phyloP scores from a whole-genome alignment of 2,113 vertebrate species.

The Rynchops niger region DNA sequence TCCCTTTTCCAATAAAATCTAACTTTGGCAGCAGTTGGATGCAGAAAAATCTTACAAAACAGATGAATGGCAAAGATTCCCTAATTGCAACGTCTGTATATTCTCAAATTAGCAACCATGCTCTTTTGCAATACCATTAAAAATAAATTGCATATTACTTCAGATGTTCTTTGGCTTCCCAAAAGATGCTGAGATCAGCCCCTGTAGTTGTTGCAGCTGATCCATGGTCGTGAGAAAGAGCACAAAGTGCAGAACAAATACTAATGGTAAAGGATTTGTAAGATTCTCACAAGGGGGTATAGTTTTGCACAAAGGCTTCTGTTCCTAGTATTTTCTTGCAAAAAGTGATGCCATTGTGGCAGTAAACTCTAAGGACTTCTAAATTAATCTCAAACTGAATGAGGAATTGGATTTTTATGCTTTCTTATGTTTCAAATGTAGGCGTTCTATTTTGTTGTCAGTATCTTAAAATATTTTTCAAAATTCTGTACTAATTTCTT shows the following conservation, averaged over 20 bases:
- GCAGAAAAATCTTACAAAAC: constrained; percentile 23
- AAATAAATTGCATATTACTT: constrained; percentile 24
- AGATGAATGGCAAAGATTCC: constrained; percentile 56
- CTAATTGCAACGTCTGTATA: neutral
- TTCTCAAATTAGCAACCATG: constrained; percentile 20
- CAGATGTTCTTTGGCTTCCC: neutral
- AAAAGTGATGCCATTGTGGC: neutral
- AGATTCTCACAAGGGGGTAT: neutral
- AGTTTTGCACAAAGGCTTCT: neutral
- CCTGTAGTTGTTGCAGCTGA: constrained; percentile 5
- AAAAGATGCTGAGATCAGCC: neutral
- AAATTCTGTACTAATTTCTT: neutral
- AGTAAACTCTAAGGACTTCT: neutral
- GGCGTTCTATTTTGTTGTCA: neutral
- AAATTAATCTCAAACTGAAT: neutral
- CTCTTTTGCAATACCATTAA: constrained; percentile 5
- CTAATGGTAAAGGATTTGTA: neutral
- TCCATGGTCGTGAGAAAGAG: neutral
- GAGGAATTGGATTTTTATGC: neutral
- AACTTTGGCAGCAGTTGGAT: constrained; percentile 27
- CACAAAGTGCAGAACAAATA: neutral
- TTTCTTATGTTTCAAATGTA: neutral
- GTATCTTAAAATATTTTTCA: neutral
- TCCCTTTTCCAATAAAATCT: neutral
- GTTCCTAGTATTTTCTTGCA: neutral